These are phyloP conservation scores for Diploscapter pachys DNA, from an alignment of 1,140 invertebrate genomes.

Conservation along the genomic window DNA sequence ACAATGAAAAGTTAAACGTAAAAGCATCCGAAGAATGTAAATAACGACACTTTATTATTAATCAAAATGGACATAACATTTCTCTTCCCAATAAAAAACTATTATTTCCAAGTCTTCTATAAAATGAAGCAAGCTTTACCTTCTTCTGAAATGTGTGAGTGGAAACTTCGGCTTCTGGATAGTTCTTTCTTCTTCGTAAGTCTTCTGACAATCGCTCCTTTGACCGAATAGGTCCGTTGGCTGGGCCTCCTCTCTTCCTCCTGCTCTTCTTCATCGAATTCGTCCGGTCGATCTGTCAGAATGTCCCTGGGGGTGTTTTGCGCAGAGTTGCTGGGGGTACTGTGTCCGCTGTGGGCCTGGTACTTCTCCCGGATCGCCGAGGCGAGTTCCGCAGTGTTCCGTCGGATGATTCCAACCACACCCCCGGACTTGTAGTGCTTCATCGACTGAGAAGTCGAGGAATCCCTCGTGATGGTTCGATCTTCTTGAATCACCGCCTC, in stretches of 20 bases:
- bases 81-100: constrained; percentile 1
- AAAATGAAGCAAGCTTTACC: neutral
- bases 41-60: neutral
- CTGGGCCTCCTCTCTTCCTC: constrained; percentile 17
- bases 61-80: neutral
- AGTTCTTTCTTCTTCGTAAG: constrained; percentile 23
- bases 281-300: constrained; percentile 19
- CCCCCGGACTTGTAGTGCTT: constrained; percentile 14
- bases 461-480: neutral
- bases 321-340: too few species aligned
- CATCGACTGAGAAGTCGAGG: neutral
- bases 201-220: constrained; percentile 31
- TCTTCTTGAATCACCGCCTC: too few species aligned
- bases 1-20: neutral
- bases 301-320: too few species aligned
- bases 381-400: constrained; percentile 37
- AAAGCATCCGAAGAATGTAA: neutral
- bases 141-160: constrained; percentile 33
- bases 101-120: constrained; percentile 7
- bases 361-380: constrained; percentile 29
- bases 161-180: constrained; percentile 15
- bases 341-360: constrained; percentile 22
- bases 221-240: constrained; percentile 36
- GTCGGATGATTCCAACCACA: constrained; percentile 23
- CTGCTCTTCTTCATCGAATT: constrained; percentile 16